phyloP scores from a whole-genome alignment of 2,113 vertebrate species.

The Sceloporus tristichus region DNA sequence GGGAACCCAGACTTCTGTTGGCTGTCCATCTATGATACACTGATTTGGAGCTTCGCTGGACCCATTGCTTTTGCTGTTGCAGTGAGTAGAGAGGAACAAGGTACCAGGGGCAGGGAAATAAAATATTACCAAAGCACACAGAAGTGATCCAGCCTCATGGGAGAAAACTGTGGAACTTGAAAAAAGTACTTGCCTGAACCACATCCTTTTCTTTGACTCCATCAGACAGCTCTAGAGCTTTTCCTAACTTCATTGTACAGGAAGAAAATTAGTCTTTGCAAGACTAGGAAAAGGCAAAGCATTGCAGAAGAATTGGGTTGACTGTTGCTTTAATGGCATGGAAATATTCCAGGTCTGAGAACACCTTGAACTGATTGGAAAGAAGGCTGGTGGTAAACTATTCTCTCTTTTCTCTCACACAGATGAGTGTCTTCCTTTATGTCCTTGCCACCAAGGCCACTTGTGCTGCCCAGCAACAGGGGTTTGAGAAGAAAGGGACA shows the following conservation, averaged over 20 bases:
- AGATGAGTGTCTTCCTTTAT: slow-evolving; percentile 92
- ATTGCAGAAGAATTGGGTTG: background rate
- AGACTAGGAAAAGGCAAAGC: background rate
- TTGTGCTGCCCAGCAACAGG: slow-evolving; percentile 81
- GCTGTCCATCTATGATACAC: slow-evolving; percentile 91
- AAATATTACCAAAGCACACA: background rate
- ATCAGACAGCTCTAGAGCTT: background rate
- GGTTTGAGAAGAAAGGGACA: slow-evolving; percentile 89
- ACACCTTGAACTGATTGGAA: too few relatives aligned
- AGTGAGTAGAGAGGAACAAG: slow-evolving; percentile 74
- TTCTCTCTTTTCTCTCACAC: slow-evolving; percentile 18
- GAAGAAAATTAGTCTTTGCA: background rate
- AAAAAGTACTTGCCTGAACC: background rate
- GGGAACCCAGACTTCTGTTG: slow-evolving; percentile 96
- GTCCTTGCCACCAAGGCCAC: slow-evolving; percentile 87
- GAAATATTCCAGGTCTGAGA: background rate
- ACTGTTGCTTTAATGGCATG: background rate
- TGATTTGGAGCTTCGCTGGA: slow-evolving; percentile 95
- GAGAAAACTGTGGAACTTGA: background rate
- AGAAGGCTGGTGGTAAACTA: background rate
- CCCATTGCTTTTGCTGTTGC: slow-evolving; percentile 86
- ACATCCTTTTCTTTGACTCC: background rate
- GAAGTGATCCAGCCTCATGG: background rate
- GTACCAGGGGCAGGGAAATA: background rate
- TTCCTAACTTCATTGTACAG: background rate